phyloP scores from a whole-genome alignment of 1,140 invertebrate genomes.

The Drosophila baimaii region DNA sequence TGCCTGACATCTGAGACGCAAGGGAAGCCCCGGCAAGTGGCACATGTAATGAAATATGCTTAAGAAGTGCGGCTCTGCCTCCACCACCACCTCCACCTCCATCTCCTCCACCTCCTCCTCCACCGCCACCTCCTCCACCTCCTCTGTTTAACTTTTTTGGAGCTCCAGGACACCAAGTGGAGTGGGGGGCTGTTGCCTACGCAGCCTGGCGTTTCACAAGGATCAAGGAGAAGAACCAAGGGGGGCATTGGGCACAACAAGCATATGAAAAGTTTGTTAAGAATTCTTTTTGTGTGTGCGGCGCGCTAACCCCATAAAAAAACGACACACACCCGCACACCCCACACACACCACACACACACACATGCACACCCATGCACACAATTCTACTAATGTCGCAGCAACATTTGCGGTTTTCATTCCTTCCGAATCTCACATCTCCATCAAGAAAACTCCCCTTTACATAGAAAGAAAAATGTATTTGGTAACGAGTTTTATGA shows the following conservation, averaged over 20 bases:
- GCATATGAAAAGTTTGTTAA: constrained; percentile 80
- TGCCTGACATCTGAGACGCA: constrained; percentile 69
- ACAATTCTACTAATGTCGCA: constrained; percentile 73
- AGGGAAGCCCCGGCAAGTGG: constrained; percentile 16
- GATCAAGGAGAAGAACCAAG: background rate
- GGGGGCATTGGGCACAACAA: constrained; percentile 57
- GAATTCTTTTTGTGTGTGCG: constrained; percentile 72
- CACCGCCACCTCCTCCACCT: constrained; percentile 46
- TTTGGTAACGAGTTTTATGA: no score
- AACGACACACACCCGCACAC: constrained; percentile 16
- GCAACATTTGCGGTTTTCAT: constrained; percentile 82
- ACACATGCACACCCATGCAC: constrained; percentile 8
- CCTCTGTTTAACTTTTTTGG: constrained; percentile 58
- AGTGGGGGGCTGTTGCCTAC: constrained; percentile 25
- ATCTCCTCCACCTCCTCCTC: constrained; percentile 7
- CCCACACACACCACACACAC: constrained; percentile 1
- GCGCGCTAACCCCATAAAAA: constrained; percentile 38
- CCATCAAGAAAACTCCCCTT: background rate
- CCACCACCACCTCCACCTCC: background rate
- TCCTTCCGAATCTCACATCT: constrained; percentile 42
- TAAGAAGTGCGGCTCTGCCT: constrained; percentile 49
- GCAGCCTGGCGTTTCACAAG: constrained; percentile 20
- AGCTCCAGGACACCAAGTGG: background rate
- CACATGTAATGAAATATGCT: constrained; percentile 78
- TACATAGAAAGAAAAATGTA: background rate